Evolutionary conservation across 2,797 vertebrate genomes (phyloP).

Genomic region (Pseudomugil tenellus): DNA sequence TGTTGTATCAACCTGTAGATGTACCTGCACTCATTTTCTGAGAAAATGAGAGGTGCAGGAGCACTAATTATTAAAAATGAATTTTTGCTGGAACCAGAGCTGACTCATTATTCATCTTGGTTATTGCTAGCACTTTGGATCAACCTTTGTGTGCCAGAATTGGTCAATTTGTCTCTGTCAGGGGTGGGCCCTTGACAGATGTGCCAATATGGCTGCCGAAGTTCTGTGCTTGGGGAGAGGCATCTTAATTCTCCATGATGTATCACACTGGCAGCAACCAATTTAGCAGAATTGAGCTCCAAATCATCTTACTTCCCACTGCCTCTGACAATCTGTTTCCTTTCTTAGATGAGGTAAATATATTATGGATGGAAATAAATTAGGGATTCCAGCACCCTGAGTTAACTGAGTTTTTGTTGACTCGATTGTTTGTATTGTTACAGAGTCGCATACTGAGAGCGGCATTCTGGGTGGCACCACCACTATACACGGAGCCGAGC

Average conservation of each 20-base stretch:
- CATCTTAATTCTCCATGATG: conserved; percentile 86
- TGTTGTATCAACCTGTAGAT: conserved; percentile 70
- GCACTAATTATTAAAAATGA: conserved; percentile 85
- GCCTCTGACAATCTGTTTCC: conserved; percentile 80
- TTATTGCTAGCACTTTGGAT: conserved; percentile 84
- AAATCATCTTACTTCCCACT: conserved; percentile 83
- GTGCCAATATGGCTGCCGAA: conserved; percentile 83
- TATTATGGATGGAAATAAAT: conserved; percentile 80
- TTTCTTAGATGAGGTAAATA: conserved; percentile 81
- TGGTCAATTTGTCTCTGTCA: conserved; percentile 83
- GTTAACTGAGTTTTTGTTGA: conserved; percentile 65
- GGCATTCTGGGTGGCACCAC: conserved; percentile 14
- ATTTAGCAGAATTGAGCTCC: conserved; percentile 84
- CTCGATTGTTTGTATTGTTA: conserved; percentile 58
- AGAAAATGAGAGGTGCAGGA: conserved; percentile 75
- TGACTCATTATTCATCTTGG: conserved; percentile 80
- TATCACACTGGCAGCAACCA: conserved; percentile 85
- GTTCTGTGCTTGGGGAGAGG: conserved; percentile 76
- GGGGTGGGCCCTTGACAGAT: conserved; percentile 83
- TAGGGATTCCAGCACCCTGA: conserved; percentile 65
- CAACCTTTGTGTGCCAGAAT: conserved; percentile 76
- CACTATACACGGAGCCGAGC: conserved; percentile 17
- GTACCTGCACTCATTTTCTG: conserved; percentile 75
- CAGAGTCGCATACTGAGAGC: conserved; percentile 21
- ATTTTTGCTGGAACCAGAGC: conserved; percentile 71